Base-by-base conservation (phyloP, 2,797 vertebrate species). In the Microctenopoma lineatum region DNA sequence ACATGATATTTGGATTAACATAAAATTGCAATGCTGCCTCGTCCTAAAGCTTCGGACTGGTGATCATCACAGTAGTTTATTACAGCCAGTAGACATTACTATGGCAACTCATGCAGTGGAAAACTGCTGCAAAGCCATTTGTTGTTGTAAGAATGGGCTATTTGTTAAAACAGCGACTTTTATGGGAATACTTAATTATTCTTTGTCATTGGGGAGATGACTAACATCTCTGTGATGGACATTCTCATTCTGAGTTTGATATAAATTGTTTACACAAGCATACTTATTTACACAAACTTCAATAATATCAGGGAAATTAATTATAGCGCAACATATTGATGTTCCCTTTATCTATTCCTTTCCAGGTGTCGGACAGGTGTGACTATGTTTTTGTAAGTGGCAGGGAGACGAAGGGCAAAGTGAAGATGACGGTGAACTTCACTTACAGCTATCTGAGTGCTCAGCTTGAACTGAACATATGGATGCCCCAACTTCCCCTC, bases 311-410 rank as follows among this genome's bases (percentile, higher is more conserved):
- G 9, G n/a, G 44, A 67, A 70, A 79, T 84, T 64, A 64, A 65
- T 21, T 21, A 39, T 77, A 77, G 68, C 45, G 62, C 48, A 54
- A 58, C 4, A 57, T 45, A 57, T 44, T 66, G 25, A 41, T 46
- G 12, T 59, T 60, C 15, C 34, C 63, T 34, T 62, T 39, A 27
- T 80, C 25, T 66, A 41, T 15, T 58, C 27, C 39, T 73, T 92
- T 57, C 25, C 90, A 98, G 97, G 96, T 98, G 80, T 98, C 97
- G 0, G 96, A 97, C 91, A 92, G 94, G 62, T 99, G 97, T 10
- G 95, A 97, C 93, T 96, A 96, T 2, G 93, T 99, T 77, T 98
- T 96, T 27, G 94, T 99, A 90, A 96, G 96, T 2, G 97, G 97
- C 79, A 97, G 96, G 66, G 97, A 99, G 88, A 96, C 92, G 80